Conservation (phyloP, 2,113 vertebrate genomes). For the Muntiacus muntjak region DNA sequence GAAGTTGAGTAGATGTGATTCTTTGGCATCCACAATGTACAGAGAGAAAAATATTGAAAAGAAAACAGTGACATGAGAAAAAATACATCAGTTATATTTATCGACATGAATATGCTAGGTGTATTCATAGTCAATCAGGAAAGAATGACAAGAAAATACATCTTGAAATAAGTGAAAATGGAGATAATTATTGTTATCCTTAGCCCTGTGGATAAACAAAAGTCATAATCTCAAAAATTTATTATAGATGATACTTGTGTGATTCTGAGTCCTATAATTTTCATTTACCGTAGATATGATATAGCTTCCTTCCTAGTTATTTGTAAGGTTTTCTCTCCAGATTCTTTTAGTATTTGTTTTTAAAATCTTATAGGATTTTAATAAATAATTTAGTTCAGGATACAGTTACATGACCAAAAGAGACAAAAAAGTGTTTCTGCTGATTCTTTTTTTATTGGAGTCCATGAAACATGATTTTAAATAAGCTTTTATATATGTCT, state of each 20-base stretch:
- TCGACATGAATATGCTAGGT: constrained; percentile 31
- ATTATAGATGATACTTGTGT: constrained; percentile 28
- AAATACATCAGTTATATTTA: constrained; percentile 29
- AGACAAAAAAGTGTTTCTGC: neutral
- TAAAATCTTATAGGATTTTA: neutral
- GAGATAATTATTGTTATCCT: constrained; percentile 44
- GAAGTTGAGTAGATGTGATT: neutral
- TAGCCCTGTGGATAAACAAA: neutral
- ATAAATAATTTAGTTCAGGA: constrained; percentile 36
- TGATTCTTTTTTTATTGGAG: neutral
- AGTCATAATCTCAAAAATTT: constrained; percentile 25
- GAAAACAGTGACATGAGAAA: neutral
- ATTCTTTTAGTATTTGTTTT: neutral
- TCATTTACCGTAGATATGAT: neutral
- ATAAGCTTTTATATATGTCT: neutral
- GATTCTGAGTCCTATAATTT: constrained; percentile 32
- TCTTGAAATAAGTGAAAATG: constrained; percentile 43
- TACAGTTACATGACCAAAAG: neutral
- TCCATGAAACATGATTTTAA: constrained; percentile 24
- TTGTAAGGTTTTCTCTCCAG: neutral
- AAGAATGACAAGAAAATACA: constrained; percentile 33
- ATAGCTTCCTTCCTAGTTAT: constrained; percentile 12
- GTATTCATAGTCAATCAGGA: constrained; percentile 39
- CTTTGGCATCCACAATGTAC: neutral
- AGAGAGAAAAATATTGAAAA: neutral